phyloP scores from a whole-genome alignment of 2,797 vertebrate species.

The Apogon hyalosoma region DNA sequence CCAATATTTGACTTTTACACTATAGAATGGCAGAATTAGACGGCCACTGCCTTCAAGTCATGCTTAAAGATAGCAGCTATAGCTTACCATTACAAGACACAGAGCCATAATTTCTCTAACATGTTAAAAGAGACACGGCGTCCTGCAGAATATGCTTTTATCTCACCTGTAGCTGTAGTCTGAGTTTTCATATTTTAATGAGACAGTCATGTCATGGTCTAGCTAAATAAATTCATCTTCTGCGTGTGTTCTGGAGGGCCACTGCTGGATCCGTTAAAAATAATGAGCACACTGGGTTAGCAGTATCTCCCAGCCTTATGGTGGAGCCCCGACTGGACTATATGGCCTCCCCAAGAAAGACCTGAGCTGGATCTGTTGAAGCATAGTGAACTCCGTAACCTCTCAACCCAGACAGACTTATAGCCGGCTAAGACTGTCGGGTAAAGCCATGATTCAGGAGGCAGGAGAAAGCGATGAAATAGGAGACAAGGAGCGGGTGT shows the following conservation, averaged over 20 bases:
- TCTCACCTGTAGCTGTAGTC: constrained; percentile 33
- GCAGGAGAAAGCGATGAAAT: constrained; percentile 46
- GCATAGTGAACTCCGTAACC: constrained; percentile 55
- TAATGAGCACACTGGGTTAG: constrained; percentile 56
- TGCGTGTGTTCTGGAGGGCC: constrained; percentile 19
- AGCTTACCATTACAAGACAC: constrained; percentile 20
- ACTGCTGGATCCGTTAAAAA: constrained; percentile 40
- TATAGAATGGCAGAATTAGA: not conserved
- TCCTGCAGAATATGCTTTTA: constrained; percentile 24
- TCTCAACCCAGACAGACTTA: constrained; percentile 50
- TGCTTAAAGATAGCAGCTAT: constrained; percentile 2
- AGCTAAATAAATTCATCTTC: constrained; percentile 40
- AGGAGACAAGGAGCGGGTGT: constrained; percentile 29
- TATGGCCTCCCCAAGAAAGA: constrained; percentile 32
- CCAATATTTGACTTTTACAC: too few species aligned
- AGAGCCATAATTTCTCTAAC: not conserved
- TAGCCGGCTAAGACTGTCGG: constrained; percentile 38
- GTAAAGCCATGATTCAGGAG: constrained; percentile 55
- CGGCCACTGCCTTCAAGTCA: constrained; percentile 5
- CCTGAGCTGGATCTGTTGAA: constrained; percentile 40
- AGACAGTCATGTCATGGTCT: constrained; percentile 42
- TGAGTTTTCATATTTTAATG: constrained; percentile 53
- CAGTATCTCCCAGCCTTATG: constrained; percentile 34
- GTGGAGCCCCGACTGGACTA: constrained; percentile 45
- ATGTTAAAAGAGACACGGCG: constrained; percentile 24